Evolutionary conservation across 2,888 invertebrate species (phyloP).

Genomic region (Nomada lathburiana): DNA sequence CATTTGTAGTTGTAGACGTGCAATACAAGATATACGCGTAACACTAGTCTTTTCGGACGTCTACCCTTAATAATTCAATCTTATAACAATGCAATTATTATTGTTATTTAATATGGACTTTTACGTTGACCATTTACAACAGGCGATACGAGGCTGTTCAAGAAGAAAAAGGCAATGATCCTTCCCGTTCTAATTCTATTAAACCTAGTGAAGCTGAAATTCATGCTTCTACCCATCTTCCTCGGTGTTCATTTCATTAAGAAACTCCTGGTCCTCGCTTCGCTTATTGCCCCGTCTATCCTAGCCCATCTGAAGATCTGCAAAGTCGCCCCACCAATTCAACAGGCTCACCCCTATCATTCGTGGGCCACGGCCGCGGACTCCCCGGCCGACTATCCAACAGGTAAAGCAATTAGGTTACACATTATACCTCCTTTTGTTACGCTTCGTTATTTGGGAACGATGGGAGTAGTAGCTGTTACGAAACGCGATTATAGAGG

Average conservation of each 20-base stretch:
- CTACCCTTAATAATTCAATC: too few species aligned
- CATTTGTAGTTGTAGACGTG: too few species aligned
- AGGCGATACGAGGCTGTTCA: constrained; percentile 73
- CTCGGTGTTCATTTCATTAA: constrained; percentile 88
- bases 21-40: too few species aligned
- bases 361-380: constrained; percentile 80
- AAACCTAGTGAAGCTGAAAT: constrained; percentile 85
- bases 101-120: background rate
- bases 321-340: constrained; percentile 75
- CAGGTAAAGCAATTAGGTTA: constrained; percentile 68
- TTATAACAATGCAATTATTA: background rate
- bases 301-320: constrained; percentile 85
- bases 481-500: background rate
- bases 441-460: constrained; percentile 16
- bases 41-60: too few species aligned
- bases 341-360: constrained; percentile 74
- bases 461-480: background rate
- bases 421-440: background rate
- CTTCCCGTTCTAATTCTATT: constrained; percentile 81
- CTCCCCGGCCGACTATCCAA: constrained; percentile 80
- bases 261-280: constrained; percentile 87
- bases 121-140: background rate
- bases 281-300: constrained; percentile 87
- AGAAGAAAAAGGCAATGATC: constrained; percentile 93
- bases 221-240: constrained; percentile 87